Conservation (phyloP, 2,797 vertebrate genomes). For the Anisognathus igniventris region DNA sequence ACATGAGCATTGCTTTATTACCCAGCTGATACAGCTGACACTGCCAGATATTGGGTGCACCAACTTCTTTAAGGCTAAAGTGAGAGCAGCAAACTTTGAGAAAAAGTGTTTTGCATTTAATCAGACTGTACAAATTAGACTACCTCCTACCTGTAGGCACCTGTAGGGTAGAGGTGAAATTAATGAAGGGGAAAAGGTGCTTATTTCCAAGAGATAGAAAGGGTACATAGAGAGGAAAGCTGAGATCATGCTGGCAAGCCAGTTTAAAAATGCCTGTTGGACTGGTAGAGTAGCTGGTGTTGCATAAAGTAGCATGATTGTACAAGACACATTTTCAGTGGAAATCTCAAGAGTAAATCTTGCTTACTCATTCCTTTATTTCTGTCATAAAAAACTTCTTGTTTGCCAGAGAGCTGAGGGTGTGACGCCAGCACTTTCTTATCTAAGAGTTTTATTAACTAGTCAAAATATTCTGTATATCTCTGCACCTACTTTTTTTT, state of each 20-base stretch:
- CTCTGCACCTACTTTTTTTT: background rate
- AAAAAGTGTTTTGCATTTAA: background rate
- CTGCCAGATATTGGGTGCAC: background rate
- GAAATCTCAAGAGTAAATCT: background rate
- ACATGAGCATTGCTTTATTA: background rate
- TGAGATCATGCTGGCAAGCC: background rate
- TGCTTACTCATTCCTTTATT: background rate
- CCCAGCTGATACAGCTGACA: background rate
- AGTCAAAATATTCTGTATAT: background rate
- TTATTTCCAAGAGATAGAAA: background rate
- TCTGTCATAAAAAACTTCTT: background rate
- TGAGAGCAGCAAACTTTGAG: background rate
- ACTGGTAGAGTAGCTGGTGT: background rate
- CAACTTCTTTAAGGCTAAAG: background rate
- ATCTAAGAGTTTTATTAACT: background rate
- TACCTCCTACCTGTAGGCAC: background rate
- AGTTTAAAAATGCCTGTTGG: background rate
- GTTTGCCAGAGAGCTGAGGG: background rate
- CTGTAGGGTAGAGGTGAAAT: background rate
- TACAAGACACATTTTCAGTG: background rate
- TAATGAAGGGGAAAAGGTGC: background rate
- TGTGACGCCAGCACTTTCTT: background rate
- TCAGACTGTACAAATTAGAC: background rate
- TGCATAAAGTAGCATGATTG: background rate
- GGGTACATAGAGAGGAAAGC: background rate